Percentiles rank a stretch among this genome's conserved stretches.
phyloP scores from a whole-genome alignment of 2,888 invertebrate genomes.

The Drosophila flavopinicola region DNA sequence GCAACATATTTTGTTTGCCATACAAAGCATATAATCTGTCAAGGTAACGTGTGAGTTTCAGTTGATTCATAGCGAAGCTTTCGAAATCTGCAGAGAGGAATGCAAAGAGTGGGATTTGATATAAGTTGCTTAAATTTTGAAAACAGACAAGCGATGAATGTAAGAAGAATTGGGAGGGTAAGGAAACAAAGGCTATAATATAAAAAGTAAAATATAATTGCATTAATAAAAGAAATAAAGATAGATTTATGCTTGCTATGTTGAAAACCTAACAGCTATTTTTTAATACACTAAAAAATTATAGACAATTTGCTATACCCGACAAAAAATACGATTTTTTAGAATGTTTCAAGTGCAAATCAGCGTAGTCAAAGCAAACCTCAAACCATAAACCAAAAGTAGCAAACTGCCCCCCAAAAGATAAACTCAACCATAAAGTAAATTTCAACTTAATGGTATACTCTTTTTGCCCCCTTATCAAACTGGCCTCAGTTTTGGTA shows the following conservation, averaged over 20 bases:
- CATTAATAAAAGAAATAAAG: not conserved
- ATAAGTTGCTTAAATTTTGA: not conserved
- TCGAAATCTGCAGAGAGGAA: not conserved
- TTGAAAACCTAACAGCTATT: too few species aligned
- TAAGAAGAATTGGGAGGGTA: not conserved
- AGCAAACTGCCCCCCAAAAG: not conserved
- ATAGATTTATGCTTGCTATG: too few species aligned
- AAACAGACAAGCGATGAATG: not conserved
- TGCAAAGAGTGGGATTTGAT: too few species aligned
- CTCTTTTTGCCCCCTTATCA: slow-evolving; percentile 9
- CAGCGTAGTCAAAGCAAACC: too few species aligned
- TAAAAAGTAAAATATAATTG: not conserved
- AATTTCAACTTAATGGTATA: not conserved
- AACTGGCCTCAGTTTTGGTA: slow-evolving; percentile 14
- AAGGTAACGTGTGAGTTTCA: slow-evolving; percentile 18
- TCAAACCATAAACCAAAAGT: too few species aligned
- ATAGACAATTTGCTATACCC: too few species aligned
- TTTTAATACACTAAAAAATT: too few species aligned
- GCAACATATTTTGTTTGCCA: slow-evolving; percentile 2
- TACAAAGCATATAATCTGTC: slow-evolving; percentile 30
- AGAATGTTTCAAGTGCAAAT: too few species aligned
- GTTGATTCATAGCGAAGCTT: not conserved
- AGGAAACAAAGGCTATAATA: too few species aligned
- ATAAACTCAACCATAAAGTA: not conserved
- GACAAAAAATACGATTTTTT: too few species aligned